phyloP scores from a whole-genome alignment of 2,888 invertebrate genomes.

The Dendrolimus houi region DNA sequence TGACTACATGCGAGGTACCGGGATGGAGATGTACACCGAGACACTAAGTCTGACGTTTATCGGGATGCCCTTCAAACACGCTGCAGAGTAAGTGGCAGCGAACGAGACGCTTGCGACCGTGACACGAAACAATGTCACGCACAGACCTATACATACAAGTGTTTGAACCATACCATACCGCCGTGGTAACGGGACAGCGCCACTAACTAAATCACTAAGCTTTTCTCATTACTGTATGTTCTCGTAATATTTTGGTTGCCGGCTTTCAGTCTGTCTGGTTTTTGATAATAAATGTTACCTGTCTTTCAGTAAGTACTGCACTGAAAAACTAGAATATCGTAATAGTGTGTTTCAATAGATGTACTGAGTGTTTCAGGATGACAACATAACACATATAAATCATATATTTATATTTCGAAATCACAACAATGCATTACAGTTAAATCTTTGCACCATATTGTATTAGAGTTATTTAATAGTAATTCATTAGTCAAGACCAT shows the following conservation, averaged over 20 bases:
- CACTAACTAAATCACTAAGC: constrained; percentile 57
- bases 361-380: not conserved
- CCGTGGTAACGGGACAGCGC: constrained; percentile 40
- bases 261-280: constrained; percentile 43
- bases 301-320: constrained; percentile 44
- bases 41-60: constrained; percentile 98
- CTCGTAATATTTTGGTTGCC: constrained; percentile 43
- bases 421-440: no score
- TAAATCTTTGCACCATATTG: no score
- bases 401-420: no score
- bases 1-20: constrained; percentile 99
- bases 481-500: no score
- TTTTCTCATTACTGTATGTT: constrained; percentile 44
- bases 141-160: constrained; percentile 37
- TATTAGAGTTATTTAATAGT: no score
- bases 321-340: constrained; percentile 35
- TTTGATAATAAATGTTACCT: constrained; percentile 37
- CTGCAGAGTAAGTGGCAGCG: constrained; percentile 95
- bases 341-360: not conserved
- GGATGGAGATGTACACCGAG: constrained; percentile 99
- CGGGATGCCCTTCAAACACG: constrained; percentile 98
- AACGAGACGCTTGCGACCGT: constrained; percentile 51
- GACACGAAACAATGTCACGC: constrained; percentile 45
- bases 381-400: not conserved
- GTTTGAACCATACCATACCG: constrained; percentile 41